Evolutionary conservation across 2,797 vertebrate genomes (phyloP).

Genomic region (Phyllotis vaccarum): DNA sequence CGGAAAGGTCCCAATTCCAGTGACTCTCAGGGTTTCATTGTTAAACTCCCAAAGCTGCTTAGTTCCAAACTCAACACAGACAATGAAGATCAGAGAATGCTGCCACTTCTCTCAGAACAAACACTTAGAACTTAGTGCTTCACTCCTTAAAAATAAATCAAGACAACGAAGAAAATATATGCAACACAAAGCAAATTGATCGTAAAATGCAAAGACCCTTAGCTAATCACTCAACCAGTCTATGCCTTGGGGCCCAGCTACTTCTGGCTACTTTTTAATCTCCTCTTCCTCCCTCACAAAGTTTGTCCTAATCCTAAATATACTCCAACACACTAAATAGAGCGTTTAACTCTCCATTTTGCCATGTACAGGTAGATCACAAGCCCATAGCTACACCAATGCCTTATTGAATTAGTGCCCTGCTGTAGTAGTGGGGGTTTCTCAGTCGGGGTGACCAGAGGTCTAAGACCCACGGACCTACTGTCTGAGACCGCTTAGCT

Average conservation of each 20-base stretch:
- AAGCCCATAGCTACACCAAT: background rate
- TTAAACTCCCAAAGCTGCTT: constrained; percentile 25
- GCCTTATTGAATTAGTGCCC: background rate
- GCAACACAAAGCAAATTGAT: background rate
- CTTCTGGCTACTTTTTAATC: background rate
- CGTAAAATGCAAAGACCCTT: background rate
- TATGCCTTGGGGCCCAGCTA: background rate
- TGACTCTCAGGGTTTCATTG: background rate
- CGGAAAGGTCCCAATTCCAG: constrained; percentile 12
- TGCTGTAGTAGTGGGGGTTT: too few species aligned
- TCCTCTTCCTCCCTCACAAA: background rate
- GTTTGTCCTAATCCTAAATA: background rate
- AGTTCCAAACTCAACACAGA: constrained; percentile 18
- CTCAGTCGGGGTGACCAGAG: too few species aligned
- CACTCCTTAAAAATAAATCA: constrained; percentile 1
- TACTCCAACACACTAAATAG: background rate
- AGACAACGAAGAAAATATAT: background rate
- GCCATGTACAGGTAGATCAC: background rate
- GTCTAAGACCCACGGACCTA: too few species aligned
- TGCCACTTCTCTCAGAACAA: background rate
- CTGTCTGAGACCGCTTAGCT: too few species aligned
- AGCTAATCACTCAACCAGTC: background rate
- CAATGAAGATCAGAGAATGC: background rate
- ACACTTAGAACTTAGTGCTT: background rate
- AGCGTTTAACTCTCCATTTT: background rate